Conservation (phyloP, 2,113 vertebrate species). For the Macquaria australasica region DNA sequence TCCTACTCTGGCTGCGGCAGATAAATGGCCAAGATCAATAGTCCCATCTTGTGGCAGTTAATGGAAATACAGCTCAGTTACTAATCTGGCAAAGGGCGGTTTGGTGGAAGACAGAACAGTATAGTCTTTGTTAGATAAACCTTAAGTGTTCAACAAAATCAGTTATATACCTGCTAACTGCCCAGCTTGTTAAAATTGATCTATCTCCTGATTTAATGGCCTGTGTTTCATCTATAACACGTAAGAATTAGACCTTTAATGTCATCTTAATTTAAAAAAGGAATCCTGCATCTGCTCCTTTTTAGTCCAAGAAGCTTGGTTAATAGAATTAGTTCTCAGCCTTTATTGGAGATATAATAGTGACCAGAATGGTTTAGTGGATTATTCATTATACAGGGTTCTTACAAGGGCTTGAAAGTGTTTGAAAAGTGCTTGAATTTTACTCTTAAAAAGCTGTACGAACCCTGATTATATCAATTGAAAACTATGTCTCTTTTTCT, state of each 20-base stretch:
- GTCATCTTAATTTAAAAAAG: background rate
- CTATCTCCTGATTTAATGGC: background rate
- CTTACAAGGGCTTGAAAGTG: no score
- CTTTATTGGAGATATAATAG: background rate
- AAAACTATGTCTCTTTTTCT: conserved; percentile 25
- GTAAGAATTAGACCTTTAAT: background rate
- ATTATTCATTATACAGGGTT: background rate
- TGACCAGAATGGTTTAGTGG: background rate
- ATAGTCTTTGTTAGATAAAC: background rate
- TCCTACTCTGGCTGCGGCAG: conserved; percentile 20
- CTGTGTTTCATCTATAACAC: background rate
- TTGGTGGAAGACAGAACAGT: background rate
- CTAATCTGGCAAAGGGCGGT: background rate
- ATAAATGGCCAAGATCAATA: conserved; percentile 65
- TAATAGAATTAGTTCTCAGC: no score
- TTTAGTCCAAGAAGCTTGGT: background rate
- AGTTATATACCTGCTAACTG: background rate
- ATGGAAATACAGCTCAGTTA: conserved; percentile 37
- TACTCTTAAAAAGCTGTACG: no score
- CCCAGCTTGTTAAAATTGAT: background rate
- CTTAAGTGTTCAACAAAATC: background rate
- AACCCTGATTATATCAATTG: background rate
- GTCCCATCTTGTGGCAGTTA: conserved; percentile 86
- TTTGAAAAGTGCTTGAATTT: no score
- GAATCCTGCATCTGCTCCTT: background rate